Percentiles rank a stretch among this genome's conserved stretches.
Conservation (phyloP, 2,797 vertebrate species). For the Hyperoplus immaculatus region DNA sequence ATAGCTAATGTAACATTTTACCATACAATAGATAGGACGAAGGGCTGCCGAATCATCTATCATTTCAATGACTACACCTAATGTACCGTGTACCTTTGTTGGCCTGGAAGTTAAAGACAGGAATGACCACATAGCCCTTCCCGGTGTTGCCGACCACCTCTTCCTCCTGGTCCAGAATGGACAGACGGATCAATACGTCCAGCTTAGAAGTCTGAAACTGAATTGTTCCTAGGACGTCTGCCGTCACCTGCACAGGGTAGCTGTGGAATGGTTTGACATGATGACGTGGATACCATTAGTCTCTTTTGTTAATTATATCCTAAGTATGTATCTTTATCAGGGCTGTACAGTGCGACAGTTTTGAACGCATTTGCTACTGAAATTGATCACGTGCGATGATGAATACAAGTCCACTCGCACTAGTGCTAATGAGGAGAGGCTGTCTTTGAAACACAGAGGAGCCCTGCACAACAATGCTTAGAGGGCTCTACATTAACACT, state of each 20-base stretch:
- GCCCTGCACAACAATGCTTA: too few relatives aligned
- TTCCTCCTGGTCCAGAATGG: constrained; percentile 89
- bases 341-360: too few relatives aligned
- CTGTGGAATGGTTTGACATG: constrained; percentile 66
- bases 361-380: too few relatives aligned
- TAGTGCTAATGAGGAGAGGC: too few relatives aligned
- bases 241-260: constrained; percentile 82
- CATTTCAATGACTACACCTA: background rate
- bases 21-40: background rate
- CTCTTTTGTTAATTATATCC: background rate
- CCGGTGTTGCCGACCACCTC: constrained; percentile 80
- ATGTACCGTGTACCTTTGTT: constrained; percentile 63
- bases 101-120: constrained; percentile 86
- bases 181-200: constrained; percentile 88
- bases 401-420: too few relatives aligned
- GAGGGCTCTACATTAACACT: too few relatives aligned
- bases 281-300: background rate
- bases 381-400: too few relatives aligned
- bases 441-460: too few relatives aligned
- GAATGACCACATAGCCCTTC: constrained; percentile 89
- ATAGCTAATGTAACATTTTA: background rate
- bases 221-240: constrained; percentile 84
- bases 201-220: constrained; percentile 89
- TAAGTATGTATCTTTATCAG: too few relatives aligned
- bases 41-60: background rate